Evolutionary conservation across 1,140 invertebrate genomes (phyloP).

Genomic region (Pachypeltis micranthus): DNA sequence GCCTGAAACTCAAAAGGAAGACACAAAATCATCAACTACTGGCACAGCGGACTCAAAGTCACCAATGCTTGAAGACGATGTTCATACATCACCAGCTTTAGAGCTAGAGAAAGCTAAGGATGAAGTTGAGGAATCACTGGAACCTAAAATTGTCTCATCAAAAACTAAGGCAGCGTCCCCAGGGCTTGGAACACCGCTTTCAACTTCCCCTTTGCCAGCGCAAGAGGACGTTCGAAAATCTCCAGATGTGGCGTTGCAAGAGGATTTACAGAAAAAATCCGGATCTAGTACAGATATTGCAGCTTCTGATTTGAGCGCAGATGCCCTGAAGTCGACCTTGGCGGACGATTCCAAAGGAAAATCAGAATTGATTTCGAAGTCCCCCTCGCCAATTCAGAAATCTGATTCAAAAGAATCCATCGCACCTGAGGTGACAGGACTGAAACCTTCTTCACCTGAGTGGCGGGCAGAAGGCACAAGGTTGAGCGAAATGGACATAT

Average conservation of each 20-base stretch:
- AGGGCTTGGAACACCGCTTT: no score
- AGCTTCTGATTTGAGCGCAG: no score
- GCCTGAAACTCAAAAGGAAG: no score
- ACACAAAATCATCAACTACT: not conserved
- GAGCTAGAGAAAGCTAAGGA: conserved; percentile 36
- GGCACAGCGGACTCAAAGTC: not conserved
- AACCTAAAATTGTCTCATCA: not conserved
- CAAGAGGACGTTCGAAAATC: conserved; percentile 34
- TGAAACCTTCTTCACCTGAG: not conserved
- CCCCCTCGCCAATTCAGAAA: not conserved
- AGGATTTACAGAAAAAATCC: no score
- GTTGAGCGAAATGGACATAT: not conserved
- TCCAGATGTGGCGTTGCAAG: no score
- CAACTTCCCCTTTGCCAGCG: conserved; percentile 21
- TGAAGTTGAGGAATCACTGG: conserved; percentile 24
- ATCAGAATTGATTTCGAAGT: not conserved
- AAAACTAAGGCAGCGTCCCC: no score
- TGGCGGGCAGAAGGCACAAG: not conserved
- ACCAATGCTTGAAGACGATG: not conserved
- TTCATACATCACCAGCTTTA: conserved; percentile 28
- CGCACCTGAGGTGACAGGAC: not conserved
- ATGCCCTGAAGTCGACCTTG: not conserved
- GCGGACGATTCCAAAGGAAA: not conserved
- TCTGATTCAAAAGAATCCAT: no score
- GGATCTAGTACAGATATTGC: no score